Conservation (phyloP, 2,888 invertebrate species). For the Chydorus sphaericus region DNA sequence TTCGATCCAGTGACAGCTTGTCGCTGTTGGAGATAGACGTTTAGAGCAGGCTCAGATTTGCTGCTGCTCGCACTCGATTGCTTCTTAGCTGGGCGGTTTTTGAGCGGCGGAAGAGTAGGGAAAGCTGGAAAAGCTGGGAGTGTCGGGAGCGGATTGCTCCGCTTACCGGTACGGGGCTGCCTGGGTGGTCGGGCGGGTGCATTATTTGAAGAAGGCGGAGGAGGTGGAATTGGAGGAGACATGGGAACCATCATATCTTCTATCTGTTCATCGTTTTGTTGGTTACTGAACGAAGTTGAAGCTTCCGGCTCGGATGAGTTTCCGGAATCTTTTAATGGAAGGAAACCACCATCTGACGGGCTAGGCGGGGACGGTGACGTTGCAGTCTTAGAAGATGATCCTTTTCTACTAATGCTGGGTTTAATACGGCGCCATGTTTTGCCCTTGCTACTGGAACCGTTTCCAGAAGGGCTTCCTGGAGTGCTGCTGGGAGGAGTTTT, state of each 20-base stretch:
- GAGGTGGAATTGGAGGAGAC: neutral
- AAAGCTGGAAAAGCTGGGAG: constrained; percentile 1
- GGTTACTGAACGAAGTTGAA: neutral
- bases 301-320: neutral
- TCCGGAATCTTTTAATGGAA: neutral
- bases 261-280: neutral
- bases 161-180: neutral
- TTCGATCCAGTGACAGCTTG: constrained; percentile 56
- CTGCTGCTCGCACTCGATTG: neutral
- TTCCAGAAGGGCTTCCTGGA: constrained; percentile 28
- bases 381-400: neutral
- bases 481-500: constrained; percentile 43
- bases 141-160: neutral
- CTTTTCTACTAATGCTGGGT: neutral
- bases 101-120: neutral
- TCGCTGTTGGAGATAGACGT: constrained; percentile 48
- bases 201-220: neutral
- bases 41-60: constrained; percentile 40
- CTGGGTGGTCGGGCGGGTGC: neutral
- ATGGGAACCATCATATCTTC: neutral
- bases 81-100: neutral
- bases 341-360: neutral
- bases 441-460: neutral
- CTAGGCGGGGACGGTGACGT: neutral
- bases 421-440: constrained; percentile 10